Evolutionary conservation across 2,797 vertebrate genomes (phyloP).

Genomic region (Melopsittacus undulatus): DNA sequence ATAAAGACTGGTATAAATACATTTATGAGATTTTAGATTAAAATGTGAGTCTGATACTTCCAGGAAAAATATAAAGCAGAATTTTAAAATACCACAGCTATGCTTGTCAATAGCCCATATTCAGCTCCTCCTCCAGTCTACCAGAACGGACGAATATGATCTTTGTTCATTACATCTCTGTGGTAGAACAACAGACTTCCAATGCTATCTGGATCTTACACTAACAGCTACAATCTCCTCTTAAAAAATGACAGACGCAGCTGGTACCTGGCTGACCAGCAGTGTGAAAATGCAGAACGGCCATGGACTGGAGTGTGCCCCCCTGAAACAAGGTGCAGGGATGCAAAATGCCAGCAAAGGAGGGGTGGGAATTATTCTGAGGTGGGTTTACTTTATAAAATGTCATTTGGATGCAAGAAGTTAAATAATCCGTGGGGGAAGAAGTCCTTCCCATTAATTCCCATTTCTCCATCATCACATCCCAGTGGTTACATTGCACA

Average conservation of each 20-base stretch:
- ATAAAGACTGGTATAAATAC: background rate
- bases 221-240: background rate
- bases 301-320: background rate
- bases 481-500: background rate
- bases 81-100: slow-evolving; percentile 18
- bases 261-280: background rate
- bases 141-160: background rate
- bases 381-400: background rate
- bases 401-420: background rate
- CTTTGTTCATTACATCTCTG: background rate
- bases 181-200: background rate
- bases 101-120: background rate
- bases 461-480: background rate
- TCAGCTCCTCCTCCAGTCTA: background rate
- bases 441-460: background rate
- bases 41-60: slow-evolving; percentile 10
- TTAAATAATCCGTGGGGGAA: background rate
- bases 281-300: background rate
- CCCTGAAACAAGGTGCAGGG: background rate
- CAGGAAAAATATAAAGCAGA: slow-evolving; percentile 5
- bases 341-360: background rate
- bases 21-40: slow-evolving; percentile 33
- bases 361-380: background rate
- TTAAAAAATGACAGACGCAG: background rate
- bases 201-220: background rate